Percentiles rank a stretch among this genome's conserved stretches.
Conservation (phyloP, 2,888 invertebrate genomes). For the Itoplectis maculator region DNA sequence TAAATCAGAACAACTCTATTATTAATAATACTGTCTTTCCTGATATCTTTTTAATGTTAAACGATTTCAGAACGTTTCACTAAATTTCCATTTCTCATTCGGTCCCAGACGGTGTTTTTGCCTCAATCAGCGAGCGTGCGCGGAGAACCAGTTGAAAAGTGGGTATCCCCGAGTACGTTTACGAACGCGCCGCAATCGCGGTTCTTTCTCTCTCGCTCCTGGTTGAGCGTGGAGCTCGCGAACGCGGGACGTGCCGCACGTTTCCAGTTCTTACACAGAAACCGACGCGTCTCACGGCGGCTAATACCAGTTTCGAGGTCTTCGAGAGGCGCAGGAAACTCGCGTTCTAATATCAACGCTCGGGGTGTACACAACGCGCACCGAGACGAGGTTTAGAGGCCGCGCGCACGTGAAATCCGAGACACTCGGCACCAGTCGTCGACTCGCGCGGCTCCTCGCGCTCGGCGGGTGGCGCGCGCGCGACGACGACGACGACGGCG, state of each 20-base stretch:
- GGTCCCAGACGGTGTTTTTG: too few relatives aligned
- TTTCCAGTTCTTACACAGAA: slow-evolving; percentile 7
- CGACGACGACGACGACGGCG: neutral
- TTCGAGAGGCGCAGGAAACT: neutral
- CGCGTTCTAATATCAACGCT: slow-evolving; percentile 34
- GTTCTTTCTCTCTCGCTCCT: too few relatives aligned
- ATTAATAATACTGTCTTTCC: too few relatives aligned
- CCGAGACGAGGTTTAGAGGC: slow-evolving; percentile 79
- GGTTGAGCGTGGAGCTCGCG: neutral
- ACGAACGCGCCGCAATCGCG: neutral
- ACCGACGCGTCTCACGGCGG: neutral
- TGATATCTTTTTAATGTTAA: too few relatives aligned
- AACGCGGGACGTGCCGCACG: neutral
- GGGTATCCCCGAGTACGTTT: neutral
- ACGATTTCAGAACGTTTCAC: too few relatives aligned
- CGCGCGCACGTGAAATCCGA: slow-evolving; percentile 77
- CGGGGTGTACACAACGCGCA: slow-evolving; percentile 75
- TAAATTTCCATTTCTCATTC: too few relatives aligned
- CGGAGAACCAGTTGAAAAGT: too few relatives aligned
- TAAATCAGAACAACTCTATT: too few relatives aligned
- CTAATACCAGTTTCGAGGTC: slow-evolving; percentile 8
- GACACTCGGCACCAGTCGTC: slow-evolving; percentile 73
- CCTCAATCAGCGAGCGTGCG: too few relatives aligned
- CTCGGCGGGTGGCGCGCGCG: slow-evolving; percentile 18
- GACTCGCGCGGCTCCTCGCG: slow-evolving; percentile 35